Conservation (phyloP, 2,888 invertebrate genomes). For the Drosophila diplacantha region DNA sequence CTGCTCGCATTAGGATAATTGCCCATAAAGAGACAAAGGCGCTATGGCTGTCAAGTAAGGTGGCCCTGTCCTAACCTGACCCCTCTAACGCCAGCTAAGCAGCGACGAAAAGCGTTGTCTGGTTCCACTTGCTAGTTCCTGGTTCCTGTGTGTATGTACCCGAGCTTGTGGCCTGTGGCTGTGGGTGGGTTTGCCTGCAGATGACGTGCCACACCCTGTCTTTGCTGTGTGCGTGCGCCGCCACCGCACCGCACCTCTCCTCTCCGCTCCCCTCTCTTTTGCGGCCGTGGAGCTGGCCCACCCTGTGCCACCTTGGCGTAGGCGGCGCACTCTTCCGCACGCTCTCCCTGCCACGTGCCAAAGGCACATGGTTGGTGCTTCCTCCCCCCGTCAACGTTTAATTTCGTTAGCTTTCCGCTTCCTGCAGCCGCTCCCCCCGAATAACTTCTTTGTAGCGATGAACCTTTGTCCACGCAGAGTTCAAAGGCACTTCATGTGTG, state of each 20-base stretch:
- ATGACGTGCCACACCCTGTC: constrained; percentile 56
- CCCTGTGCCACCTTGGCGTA: constrained; percentile 26
- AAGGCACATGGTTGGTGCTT: neutral
- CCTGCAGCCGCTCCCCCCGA: neutral
- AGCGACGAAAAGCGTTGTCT: neutral
- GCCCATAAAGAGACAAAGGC: constrained; percentile 3
- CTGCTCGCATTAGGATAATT: constrained; percentile 23
- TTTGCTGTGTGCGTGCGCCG: constrained; percentile 43
- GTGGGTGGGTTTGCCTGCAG: constrained; percentile 26
- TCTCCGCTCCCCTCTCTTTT: constrained; percentile 1
- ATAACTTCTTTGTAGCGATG: constrained; percentile 1
- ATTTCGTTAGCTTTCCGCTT: constrained; percentile 36
- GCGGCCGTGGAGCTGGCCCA: constrained; percentile 10
- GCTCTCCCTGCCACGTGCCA: neutral
- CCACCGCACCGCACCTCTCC: neutral
- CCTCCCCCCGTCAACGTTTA: constrained; percentile 19
- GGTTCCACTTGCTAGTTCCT: constrained; percentile 4
- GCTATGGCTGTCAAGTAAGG: neutral
- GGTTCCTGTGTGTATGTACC: constrained; percentile 25
- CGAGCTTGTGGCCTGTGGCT: constrained; percentile 25
- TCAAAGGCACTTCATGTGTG: constrained; percentile 11
- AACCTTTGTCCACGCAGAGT: constrained; percentile 1
- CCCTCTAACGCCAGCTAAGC: neutral
- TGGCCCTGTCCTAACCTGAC: neutral
- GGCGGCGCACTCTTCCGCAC: constrained; percentile 13